Conservation (phyloP, 2,797 vertebrate genomes). For the Microctenopoma stevenorrisi region DNA sequence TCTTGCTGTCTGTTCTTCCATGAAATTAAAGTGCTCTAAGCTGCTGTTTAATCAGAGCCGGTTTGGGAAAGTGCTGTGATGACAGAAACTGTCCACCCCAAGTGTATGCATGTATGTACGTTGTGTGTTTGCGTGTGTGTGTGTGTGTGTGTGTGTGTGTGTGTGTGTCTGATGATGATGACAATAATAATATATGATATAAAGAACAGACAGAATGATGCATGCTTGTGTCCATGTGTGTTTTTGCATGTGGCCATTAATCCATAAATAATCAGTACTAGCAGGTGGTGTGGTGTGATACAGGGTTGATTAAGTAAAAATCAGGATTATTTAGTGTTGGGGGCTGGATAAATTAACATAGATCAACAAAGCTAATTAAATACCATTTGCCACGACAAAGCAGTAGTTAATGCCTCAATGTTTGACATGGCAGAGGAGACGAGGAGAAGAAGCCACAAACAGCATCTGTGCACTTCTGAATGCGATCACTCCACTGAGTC, state of each 20-base stretch:
- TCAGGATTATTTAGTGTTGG: constrained; percentile 61
- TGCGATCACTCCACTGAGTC: constrained; percentile 14
- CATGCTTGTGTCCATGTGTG: constrained; percentile 5
- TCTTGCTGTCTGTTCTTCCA: constrained; percentile 84
- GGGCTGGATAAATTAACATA: constrained; percentile 60
- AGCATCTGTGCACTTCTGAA: constrained; percentile 5
- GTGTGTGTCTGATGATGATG: constrained; percentile 16
- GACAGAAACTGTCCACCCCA: constrained; percentile 76
- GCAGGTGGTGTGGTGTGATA: constrained; percentile 55
- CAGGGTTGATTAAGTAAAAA: constrained; percentile 61
- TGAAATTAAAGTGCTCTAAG: constrained; percentile 86
- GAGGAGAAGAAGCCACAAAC: background rate
- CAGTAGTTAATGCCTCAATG: constrained; percentile 42
- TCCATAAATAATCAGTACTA: constrained; percentile 66
- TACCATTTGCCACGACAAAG: constrained; percentile 49
- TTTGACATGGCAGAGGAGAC: constrained; percentile 19
- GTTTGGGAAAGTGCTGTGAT: constrained; percentile 81
- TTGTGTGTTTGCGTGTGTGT: constrained; percentile 27
- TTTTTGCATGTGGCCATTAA: constrained; percentile 43
- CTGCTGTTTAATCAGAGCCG: constrained; percentile 82
- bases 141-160: constrained; percentile 21
- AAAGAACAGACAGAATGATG: constrained; percentile 13
- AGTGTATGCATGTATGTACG: constrained; percentile 52
- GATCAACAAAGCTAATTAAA: constrained; percentile 72
- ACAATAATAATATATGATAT: constrained; percentile 24